A percentile compares a stretch with the other conserved stretches of the same genome.
Conservation (phyloP, 2,888 invertebrate species). For the Nomada ferruginata region DNA sequence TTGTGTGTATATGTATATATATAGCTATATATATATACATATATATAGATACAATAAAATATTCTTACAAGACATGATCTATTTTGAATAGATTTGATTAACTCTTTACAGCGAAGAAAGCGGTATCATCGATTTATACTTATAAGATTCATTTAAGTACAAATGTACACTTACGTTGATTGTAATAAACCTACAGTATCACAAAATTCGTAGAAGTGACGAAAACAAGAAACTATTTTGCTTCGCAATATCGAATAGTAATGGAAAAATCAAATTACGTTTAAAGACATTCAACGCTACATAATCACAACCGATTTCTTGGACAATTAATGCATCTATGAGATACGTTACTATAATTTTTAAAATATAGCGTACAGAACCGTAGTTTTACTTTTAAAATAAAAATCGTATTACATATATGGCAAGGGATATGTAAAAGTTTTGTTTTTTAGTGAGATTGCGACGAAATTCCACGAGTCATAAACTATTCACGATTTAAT, state of each 20-base stretch:
- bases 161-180: slow-evolving; percentile 49
- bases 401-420: slow-evolving; percentile 28
- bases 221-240: slow-evolving; percentile 37
- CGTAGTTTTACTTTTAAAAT: slow-evolving; percentile 26
- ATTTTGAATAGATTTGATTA: slow-evolving; percentile 49
- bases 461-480: slow-evolving; percentile 10
- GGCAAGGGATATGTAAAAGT: slow-evolving; percentile 44
- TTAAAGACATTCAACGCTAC: slow-evolving; percentile 11
- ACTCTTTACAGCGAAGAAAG: slow-evolving; percentile 34
- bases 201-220: slow-evolving; percentile 36
- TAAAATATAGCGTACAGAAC: slow-evolving; percentile 32
- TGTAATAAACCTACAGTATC: slow-evolving; percentile 53
- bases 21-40: slow-evolving; percentile 68
- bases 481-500: slow-evolving; percentile 31
- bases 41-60: slow-evolving; percentile 77
- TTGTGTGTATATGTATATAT: slow-evolving; percentile 63
- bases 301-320: slow-evolving; percentile 57
- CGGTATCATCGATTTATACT: slow-evolving; percentile 37
- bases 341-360: slow-evolving; percentile 30
- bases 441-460: slow-evolving; percentile 27
- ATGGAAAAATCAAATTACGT: slow-evolving; percentile 33
- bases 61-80: slow-evolving; percentile 76
- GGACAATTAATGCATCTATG: slow-evolving; percentile 27
- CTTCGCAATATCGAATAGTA: slow-evolving; percentile 15
- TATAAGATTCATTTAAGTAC: slow-evolving; percentile 61